phyloP scores from a whole-genome alignment of 2,888 invertebrate species.

The Mythimna ferrago region DNA sequence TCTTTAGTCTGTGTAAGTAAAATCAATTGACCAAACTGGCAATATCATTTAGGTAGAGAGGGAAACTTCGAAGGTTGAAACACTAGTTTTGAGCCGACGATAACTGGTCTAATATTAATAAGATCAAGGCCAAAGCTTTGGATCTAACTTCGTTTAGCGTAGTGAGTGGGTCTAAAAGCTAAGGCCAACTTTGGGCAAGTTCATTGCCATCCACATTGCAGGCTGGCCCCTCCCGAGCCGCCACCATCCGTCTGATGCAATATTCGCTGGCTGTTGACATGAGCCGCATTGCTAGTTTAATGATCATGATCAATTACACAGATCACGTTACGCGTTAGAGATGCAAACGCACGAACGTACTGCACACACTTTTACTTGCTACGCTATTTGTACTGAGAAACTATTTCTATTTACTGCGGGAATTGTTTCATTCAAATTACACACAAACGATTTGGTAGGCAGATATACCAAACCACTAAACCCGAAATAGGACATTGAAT shows the following conservation, averaged over 20 bases:
- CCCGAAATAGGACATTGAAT: no score
- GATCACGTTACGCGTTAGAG: constrained; percentile 35
- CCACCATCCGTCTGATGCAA: constrained; percentile 56
- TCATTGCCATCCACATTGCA: constrained; percentile 43
- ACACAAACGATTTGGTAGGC: background rate
- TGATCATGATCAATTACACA: constrained; percentile 40
- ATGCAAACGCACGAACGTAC: constrained; percentile 29
- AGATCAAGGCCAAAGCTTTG: background rate
- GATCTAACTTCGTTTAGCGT: background rate
- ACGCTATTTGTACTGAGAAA: background rate
- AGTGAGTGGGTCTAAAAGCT: constrained; percentile 20
- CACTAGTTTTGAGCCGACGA: background rate
- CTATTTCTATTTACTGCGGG: background rate
- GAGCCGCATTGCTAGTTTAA: constrained; percentile 17
- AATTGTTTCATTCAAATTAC: constrained; percentile 3
- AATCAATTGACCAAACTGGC: background rate
- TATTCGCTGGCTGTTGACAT: constrained; percentile 36
- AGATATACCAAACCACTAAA: no score
- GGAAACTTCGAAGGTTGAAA: constrained; percentile 3
- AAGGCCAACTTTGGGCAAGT: constrained; percentile 46
- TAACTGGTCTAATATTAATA: constrained; percentile 17
- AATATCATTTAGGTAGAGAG: background rate
- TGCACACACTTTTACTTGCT: constrained; percentile 44
- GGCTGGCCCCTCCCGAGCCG: constrained; percentile 18
- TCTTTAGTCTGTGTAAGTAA: background rate